Percentiles rank a stretch among this genome's conserved stretches.
Evolutionary conservation across 64 coral and sea anemone species (phyloP).

Genomic region (Trachythela sp.): DNA sequence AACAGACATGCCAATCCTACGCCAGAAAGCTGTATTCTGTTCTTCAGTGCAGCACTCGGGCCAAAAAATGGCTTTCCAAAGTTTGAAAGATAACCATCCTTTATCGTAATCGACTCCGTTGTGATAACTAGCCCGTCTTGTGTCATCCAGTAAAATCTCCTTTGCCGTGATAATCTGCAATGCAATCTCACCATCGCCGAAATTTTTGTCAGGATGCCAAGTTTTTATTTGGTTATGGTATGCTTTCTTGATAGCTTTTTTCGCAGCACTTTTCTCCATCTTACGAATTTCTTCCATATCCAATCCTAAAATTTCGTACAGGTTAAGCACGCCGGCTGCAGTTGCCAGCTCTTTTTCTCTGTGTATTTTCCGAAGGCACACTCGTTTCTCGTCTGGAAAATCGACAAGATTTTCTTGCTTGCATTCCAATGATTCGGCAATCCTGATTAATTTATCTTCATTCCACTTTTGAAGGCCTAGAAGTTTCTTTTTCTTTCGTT

Average conservation of each 20-base stretch:
- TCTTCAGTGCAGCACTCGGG: slow-evolving; percentile 53
- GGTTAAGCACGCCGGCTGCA: background rate
- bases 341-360: slow-evolving; percentile 22
- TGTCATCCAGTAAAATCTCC: slow-evolving; percentile 29
- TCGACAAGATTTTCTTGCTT: slow-evolving; percentile 16
- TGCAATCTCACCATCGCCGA: slow-evolving; percentile 46
- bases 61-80: slow-evolving; percentile 39
- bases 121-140: slow-evolving; percentile 44
- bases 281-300: slow-evolving; percentile 50
- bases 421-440: background rate
- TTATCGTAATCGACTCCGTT: slow-evolving; percentile 47
- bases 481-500: background rate
- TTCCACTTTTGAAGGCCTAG: background rate
- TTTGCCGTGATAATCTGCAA: slow-evolving; percentile 43
- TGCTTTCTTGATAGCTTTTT: slow-evolving; percentile 22
- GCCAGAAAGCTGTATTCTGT: slow-evolving; percentile 15
- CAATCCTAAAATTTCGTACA: slow-evolving; percentile 48
- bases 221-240: slow-evolving; percentile 26
- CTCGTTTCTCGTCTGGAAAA: slow-evolving; percentile 21
- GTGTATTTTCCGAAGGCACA: slow-evolving; percentile 46
- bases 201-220: slow-evolving; percentile 66
- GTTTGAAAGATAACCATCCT: slow-evolving; percentile 33
- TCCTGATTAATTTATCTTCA: slow-evolving; percentile 29
- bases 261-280: slow-evolving; percentile 8
- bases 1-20: background rate